Base-by-base conservation (phyloP, 2,888 invertebrate species). In the Microplitis deprimator region DNA sequence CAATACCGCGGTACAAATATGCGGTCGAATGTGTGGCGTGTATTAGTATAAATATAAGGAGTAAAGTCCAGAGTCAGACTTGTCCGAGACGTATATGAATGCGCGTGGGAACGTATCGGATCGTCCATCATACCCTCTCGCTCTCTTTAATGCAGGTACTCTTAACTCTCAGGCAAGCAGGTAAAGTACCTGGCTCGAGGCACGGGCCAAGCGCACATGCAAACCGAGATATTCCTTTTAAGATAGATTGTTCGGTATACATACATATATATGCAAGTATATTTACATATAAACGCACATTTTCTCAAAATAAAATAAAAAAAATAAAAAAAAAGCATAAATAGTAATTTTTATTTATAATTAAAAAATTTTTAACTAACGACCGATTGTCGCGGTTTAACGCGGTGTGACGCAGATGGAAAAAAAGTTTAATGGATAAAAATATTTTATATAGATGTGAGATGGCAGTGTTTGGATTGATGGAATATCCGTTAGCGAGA, bases 61-160 rank as follows among this genome's bases (percentile, higher is more conserved):
- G 76, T 71, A 59, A 71, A 77, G 70, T 76, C 73, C 68, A 71
- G 65, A 71, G 65, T 65, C 75, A 70, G 68, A 71, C 75, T 65
- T 38, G 38, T 39, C 62, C 73, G 74, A 74, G 67, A 73, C 73
- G 50, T 73, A 73, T 41, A 75, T 69, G 62, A 75, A 71, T 68
- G 79, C 85, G 86, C 88, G 88, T 88, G 88, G 87, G 88, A 88
- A 88, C 88, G 84, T 86, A 87, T 87, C 85, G 86, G 84, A 86
- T 88, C 87, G 87, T 87, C 85, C 85, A 86, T 87, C 87, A 86
- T 87, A 78, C 72, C 73, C 73, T 68, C 76, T 76, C 41, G 59
- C 68, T 70, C 68, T 70, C 61, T 64, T 79, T 72, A 72, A 77
- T 77, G 77, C 65, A 68, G 60, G 50, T 61, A 75, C 75, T 73